Conservation (phyloP, 1,140 invertebrate genomes). For the Rhyzopertha dominica region DNA sequence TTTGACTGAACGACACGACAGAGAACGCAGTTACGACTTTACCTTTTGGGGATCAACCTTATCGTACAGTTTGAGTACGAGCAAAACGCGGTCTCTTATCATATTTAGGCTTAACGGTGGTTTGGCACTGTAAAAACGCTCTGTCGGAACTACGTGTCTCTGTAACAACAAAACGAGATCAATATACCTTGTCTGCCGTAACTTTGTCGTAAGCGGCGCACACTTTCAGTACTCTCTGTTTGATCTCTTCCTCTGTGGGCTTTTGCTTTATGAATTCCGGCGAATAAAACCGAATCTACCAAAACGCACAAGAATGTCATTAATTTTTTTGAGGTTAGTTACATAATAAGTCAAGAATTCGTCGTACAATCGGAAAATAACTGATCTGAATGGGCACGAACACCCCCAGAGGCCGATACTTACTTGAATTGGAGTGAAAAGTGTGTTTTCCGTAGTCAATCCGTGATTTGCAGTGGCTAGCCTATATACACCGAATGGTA, state of each 20-base stretch:
- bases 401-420: too few relatives aligned
- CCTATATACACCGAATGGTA: conserved; percentile 13
- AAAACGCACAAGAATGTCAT: conserved; percentile 14
- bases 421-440: conserved; percentile 10
- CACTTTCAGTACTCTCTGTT: conserved; percentile 71
- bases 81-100: conserved; percentile 81
- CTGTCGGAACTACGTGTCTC: conserved; percentile 52
- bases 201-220: conserved; percentile 76
- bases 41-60: conserved; percentile 93
- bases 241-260: conserved; percentile 53
- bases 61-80: conserved; percentile 94
- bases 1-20: too few relatives aligned
- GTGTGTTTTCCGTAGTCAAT: not conserved
- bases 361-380: too few relatives aligned
- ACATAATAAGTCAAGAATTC: conserved; percentile 34
- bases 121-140: conserved; percentile 65
- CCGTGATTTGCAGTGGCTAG: conserved; percentile 6
- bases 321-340: too few relatives aligned
- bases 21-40: too few relatives aligned
- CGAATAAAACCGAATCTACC: conserved; percentile 36
- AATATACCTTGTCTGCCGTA: conserved; percentile 66
- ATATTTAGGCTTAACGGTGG: conserved; percentile 73
- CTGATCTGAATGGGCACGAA: too few relatives aligned
- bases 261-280: conserved; percentile 39
- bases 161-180: conserved; percentile 57